These are phyloP conservation scores for Cephonodes hylas DNA, from an alignment of 2,888 invertebrate genomes.

Conservation along the genomic window DNA sequence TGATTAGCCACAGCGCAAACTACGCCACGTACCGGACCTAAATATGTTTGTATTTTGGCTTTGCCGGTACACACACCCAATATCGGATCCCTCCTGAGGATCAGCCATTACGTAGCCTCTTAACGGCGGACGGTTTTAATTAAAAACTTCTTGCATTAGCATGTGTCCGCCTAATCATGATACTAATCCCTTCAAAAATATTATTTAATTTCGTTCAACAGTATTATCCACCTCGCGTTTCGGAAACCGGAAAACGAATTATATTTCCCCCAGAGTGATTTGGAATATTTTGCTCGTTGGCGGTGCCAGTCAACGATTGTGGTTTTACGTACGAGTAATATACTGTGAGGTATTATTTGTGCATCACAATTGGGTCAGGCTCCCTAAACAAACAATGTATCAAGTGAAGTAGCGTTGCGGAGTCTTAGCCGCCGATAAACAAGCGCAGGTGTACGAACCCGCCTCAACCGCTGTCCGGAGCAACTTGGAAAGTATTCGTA, in stretches of 20 bases:
- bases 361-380: conserved; percentile 61
- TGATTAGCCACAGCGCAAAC: conserved; percentile 72
- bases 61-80: conserved; percentile 68
- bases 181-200: conserved; percentile 72
- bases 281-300: neutral
- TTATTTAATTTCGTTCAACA: conserved; percentile 64
- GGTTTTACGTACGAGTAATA: neutral
- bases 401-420: conserved; percentile 41
- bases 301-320: neutral
- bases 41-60: conserved; percentile 80
- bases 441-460: conserved; percentile 66
- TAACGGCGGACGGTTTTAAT: conserved; percentile 78
- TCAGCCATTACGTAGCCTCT: conserved; percentile 79
- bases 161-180: conserved; percentile 71
- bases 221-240: conserved; percentile 32
- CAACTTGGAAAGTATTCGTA: conserved; percentile 74
- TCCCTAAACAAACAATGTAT: conserved; percentile 69
- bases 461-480: conserved; percentile 62
- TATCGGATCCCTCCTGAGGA: conserved; percentile 75
- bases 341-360: conserved; percentile 49
- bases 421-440: conserved; percentile 67
- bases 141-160: conserved; percentile 81
- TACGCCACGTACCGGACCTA: conserved; percentile 68
- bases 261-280: conserved; percentile 28
- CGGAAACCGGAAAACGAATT: conserved; percentile 23